A percentile compares a stretch with the other conserved stretches of the same genome.
Evolutionary conservation across 2,888 invertebrate genomes (phyloP).

Genomic region (Cetonia aurata): DNA sequence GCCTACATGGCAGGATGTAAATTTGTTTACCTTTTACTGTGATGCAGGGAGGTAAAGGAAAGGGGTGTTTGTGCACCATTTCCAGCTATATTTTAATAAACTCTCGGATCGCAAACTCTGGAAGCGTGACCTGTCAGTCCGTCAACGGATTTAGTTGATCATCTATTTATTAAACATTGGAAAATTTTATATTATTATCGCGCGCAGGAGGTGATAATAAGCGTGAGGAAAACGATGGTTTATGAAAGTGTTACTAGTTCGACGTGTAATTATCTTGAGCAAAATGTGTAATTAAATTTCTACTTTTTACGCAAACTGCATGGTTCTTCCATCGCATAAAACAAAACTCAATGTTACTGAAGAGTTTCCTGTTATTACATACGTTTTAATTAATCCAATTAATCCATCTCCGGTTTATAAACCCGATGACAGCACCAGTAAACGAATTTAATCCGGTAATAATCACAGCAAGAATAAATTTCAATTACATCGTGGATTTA

Average conservation of each 20-base stretch:
- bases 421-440: neutral
- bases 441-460: no score
- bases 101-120: constrained; percentile 22
- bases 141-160: constrained; percentile 30
- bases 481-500: no score
- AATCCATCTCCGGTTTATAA: constrained; percentile 3
- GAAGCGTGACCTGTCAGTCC: constrained; percentile 41
- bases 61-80: neutral
- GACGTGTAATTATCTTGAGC: no score
- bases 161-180: constrained; percentile 37
- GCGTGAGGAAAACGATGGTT: neutral
- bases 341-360: constrained; percentile 6
- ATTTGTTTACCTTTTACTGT: constrained; percentile 31
- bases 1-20: constrained; percentile 16
- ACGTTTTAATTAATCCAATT: neutral
- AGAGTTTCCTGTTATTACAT: neutral
- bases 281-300: constrained; percentile 2
- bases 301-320: neutral
- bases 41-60: constrained; percentile 14
- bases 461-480: no score
- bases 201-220: constrained; percentile 5
- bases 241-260: neutral
- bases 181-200: constrained; percentile 16
- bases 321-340: neutral
- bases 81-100: constrained; percentile 39